A percentile compares a stretch with the other conserved stretches of the same genome.
These are phyloP conservation scores for Ormyrus thymus DNA, from an alignment of 2,888 invertebrate species.

Conservation along the genomic window DNA sequence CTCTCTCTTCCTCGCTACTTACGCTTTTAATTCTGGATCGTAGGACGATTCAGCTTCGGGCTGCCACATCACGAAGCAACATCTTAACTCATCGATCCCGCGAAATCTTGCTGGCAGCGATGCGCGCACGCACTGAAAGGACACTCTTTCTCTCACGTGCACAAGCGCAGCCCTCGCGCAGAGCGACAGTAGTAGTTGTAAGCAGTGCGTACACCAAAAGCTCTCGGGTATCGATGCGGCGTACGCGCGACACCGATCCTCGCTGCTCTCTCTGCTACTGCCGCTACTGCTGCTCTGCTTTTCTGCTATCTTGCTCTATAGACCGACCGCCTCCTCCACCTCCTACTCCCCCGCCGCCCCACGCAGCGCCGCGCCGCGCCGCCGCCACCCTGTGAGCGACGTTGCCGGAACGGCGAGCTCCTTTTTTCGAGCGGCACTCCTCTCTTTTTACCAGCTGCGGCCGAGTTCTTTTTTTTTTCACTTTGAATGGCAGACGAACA, in stretches of 20 bases:
- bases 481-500: too few relatives aligned
- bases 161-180: background rate
- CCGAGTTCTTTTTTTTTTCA: too few relatives aligned
- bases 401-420: background rate
- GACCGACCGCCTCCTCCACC: background rate
- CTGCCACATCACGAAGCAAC: constrained; percentile 55
- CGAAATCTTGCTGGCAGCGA: background rate
- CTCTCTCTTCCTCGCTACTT: constrained; percentile 19
- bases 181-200: too few relatives aligned
- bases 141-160: background rate
- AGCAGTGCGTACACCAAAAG: background rate
- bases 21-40: constrained; percentile 45
- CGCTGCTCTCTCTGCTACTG: background rate
- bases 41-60: constrained; percentile 38
- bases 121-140: background rate
- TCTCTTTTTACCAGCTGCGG: too few relatives aligned
- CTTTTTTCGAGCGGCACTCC: too few relatives aligned
- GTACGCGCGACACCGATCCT: background rate
- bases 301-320: background rate
- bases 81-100: constrained; percentile 38
- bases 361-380: constrained; percentile 3
- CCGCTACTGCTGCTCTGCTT: background rate
- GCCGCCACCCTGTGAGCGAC: background rate
- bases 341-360: background rate
- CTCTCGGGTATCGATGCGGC: background rate